These are phyloP conservation scores for Schizopygopsis pylzovi DNA, from an alignment of 2,797 vertebrate species.

Conservation along the genomic window DNA sequence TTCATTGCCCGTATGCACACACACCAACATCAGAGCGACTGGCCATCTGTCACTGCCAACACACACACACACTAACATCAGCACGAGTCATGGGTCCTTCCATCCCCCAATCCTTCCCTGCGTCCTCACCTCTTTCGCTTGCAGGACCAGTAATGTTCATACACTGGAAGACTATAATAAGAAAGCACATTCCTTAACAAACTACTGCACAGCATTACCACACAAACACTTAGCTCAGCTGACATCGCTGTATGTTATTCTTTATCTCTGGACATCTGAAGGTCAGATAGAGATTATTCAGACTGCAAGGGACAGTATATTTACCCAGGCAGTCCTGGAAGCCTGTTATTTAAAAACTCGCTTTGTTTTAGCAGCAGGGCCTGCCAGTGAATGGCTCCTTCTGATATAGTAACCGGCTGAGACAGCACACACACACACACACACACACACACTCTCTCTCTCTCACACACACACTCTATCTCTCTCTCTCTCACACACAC, in stretches of 20 bases:
- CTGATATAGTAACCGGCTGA: constrained; percentile 14
- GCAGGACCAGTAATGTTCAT: background rate
- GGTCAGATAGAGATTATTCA: background rate
- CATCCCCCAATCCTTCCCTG: constrained; percentile 1
- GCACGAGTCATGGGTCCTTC: background rate
- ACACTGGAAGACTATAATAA: background rate
- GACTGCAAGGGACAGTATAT: background rate
- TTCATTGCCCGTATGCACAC: background rate
- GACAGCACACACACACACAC: constrained; percentile 10
- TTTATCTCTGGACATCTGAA: constrained; percentile 8
- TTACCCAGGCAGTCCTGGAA: constrained; percentile 5
- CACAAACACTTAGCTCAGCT: background rate
- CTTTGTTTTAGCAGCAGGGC: constrained; percentile 7
- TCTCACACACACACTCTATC: no score
- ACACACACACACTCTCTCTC: background rate
- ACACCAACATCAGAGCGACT: background rate
- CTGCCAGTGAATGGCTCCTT: background rate
- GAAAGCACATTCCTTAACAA: background rate
- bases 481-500: no score
- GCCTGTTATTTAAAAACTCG: constrained; percentile 14
- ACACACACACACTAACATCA: background rate
- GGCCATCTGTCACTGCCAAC: constrained; percentile 30
- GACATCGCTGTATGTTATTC: background rate
- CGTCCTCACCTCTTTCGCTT: background rate
- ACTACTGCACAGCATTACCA: background rate